Evolutionary conservation across 2,113 vertebrate species (phyloP).

Genomic region (Tenrec ecaudatus): DNA sequence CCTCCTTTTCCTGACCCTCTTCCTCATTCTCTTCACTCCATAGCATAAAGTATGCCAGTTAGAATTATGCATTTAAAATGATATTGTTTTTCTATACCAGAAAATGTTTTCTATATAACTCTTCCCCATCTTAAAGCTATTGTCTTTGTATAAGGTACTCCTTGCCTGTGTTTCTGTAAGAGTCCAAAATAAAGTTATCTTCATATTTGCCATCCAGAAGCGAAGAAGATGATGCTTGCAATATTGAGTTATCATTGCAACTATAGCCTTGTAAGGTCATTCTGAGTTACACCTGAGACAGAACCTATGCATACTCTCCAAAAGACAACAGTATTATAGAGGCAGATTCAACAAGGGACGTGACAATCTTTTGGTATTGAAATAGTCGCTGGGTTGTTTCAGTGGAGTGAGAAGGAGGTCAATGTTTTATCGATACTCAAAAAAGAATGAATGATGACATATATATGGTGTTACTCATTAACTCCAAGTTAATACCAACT

Average conservation of each 20-base stretch:
- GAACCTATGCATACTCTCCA: background rate
- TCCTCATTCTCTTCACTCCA: too few species aligned
- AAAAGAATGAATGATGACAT: background rate
- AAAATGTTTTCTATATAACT: background rate
- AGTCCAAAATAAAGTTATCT: background rate
- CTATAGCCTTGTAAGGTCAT: slow-evolving; percentile 1
- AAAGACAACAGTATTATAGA: slow-evolving; percentile 8
- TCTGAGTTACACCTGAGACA: slow-evolving; percentile 26
- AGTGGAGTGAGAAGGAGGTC: background rate
- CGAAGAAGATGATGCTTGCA: background rate
- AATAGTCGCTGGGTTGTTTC: background rate
- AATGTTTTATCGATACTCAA: background rate
- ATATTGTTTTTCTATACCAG: background rate
- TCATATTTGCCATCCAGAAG: background rate
- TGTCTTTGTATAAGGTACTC: background rate
- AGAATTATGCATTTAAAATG: background rate
- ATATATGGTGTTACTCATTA: too few species aligned
- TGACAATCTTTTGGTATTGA: background rate
- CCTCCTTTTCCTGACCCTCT: too few species aligned
- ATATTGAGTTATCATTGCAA: background rate
- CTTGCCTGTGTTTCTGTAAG: background rate
- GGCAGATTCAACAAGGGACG: background rate
- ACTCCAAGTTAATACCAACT: too few species aligned
- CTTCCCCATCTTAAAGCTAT: background rate
- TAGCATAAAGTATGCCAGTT: background rate